Percentiles rank a stretch among this genome's conserved stretches.
Evolutionary conservation across 2,113 vertebrate genomes (phyloP).

Genomic region (Neogobius melanostomus): DNA sequence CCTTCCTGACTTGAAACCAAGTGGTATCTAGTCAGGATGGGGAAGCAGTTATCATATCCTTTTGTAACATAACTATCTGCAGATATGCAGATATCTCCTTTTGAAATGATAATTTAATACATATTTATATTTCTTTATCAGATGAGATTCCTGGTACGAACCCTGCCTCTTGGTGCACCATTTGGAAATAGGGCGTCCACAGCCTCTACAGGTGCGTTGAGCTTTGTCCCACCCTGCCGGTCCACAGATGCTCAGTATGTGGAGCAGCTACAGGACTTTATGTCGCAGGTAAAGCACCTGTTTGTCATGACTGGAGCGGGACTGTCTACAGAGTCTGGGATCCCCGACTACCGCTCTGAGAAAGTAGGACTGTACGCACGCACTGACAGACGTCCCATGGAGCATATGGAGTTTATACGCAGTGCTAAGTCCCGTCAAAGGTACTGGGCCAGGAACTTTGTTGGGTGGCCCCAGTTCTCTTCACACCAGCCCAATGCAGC

Average conservation of each 20-base stretch:
- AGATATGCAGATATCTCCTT: neutral
- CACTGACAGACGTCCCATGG: conserved; percentile 85
- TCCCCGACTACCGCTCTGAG: conserved; percentile 95
- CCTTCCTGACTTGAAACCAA: too few relatives aligned
- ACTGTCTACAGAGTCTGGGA: conserved; percentile 93
- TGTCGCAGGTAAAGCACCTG: conserved; percentile 79
- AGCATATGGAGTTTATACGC: conserved; percentile 84
- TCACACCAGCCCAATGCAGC: conserved; percentile 85
- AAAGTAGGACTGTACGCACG: conserved; percentile 90
- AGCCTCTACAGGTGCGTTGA: conserved; percentile 21
- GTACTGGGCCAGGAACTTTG: conserved; percentile 97
- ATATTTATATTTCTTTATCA: conserved; percentile 16
- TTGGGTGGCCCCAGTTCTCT: conserved; percentile 94
- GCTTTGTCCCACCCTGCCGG: conserved; percentile 86
- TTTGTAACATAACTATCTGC: too few relatives aligned
- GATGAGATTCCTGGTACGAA: conserved; percentile 60
- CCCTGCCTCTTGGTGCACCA: conserved; percentile 19
- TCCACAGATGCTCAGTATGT: conserved; percentile 73
- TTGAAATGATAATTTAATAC: neutral
- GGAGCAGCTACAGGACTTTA: conserved; percentile 83
- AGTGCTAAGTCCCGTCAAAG: conserved; percentile 84
- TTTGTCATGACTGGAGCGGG: conserved; percentile 92
- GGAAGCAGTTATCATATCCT: too few relatives aligned
- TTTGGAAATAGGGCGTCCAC: conserved; percentile 43
- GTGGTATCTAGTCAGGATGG: too few relatives aligned